Base-by-base conservation (phyloP, 2,113 vertebrate species). In the Propithecus coquereli region DNA sequence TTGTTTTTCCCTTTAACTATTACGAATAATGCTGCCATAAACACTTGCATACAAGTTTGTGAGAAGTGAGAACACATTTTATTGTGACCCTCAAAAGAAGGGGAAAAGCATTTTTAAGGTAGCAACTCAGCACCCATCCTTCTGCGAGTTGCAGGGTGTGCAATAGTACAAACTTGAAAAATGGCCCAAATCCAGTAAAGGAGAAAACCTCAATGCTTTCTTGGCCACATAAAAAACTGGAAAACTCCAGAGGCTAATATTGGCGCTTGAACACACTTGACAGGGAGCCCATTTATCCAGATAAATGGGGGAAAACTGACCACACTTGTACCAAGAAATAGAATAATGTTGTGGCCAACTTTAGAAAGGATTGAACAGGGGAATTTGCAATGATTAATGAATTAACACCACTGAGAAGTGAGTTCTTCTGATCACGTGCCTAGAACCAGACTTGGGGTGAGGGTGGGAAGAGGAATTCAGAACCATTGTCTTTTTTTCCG, bases 331-430 rank as follows among this genome's bases (percentile, higher is more conserved):
- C 91, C 97, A 97, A 96, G 91, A 96, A 85, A 96, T 94, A 98
- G 92, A 88, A 80, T 98, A 96, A 98, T 97, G 95, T 95, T 98
- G 93, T 97, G 97, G 96, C 79, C 65, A 97, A 45, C 97, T 98
- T 98, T 97, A 98, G 98, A 98, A 95, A 79, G 85, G 91, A 77
- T 71, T 81, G 94, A 98, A 98, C 89, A 98, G 92, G 95, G 86
- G 87, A 97, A 97, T 97, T 94, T 97, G 87, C 95, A 97, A 97
- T 98, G 97, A 98, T 97, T 98, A 98, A 98, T 98, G 97, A 98
- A 98, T 98, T 98, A 98, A 97, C 91, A 95, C 91, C 90, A 83
- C 93, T 97, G 93, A 98, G 94, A 98, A 98, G 95, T 17, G 76
- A 98, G 87, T 81, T 97, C 96, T 97, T 98, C 97, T 96, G 98